Conservation (phyloP, 1,140 invertebrate genomes). For the Oncopeltus fasciatus region DNA sequence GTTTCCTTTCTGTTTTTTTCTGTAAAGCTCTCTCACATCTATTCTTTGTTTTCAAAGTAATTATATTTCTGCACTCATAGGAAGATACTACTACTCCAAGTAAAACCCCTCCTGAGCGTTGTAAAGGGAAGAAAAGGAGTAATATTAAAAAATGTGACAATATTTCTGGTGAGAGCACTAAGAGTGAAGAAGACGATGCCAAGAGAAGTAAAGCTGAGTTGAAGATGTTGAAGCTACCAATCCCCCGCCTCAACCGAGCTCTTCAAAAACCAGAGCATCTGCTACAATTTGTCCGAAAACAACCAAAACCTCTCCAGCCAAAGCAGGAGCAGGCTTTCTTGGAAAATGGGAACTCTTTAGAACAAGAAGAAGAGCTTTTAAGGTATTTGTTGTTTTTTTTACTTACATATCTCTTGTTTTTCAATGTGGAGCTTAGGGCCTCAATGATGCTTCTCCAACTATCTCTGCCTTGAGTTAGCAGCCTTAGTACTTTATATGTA, state of each 20-base stretch:
- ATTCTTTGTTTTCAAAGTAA: too few relatives aligned
- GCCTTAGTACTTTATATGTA: background rate
- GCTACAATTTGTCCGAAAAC: background rate
- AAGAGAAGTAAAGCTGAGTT: background rate
- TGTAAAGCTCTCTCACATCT: background rate
- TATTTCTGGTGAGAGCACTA: background rate
- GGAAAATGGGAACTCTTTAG: conserved; percentile 57
- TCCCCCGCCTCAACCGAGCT: conserved; percentile 1
- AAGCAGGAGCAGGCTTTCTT: conserved; percentile 47
- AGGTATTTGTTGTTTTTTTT: conserved; percentile 50
- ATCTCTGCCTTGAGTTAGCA: too few relatives aligned
- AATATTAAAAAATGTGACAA: conserved; percentile 3
- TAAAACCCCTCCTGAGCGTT: conserved; percentile 12
- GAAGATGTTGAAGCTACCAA: background rate
- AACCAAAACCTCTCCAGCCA: conserved; percentile 9
- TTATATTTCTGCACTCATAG: too few relatives aligned
- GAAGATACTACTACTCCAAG: conserved; percentile 11
- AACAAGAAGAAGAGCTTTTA: conserved; percentile 61
- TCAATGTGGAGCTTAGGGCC: too few relatives aligned
- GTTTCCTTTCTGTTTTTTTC: background rate
- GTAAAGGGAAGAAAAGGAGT: conserved; percentile 14
- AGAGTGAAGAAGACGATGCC: background rate
- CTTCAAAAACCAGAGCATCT: background rate
- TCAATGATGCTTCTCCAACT: too few relatives aligned
- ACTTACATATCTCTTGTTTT: too few relatives aligned